phyloP scores from a whole-genome alignment of 2,113 vertebrate genomes.

The Sturnus vulgaris region DNA sequence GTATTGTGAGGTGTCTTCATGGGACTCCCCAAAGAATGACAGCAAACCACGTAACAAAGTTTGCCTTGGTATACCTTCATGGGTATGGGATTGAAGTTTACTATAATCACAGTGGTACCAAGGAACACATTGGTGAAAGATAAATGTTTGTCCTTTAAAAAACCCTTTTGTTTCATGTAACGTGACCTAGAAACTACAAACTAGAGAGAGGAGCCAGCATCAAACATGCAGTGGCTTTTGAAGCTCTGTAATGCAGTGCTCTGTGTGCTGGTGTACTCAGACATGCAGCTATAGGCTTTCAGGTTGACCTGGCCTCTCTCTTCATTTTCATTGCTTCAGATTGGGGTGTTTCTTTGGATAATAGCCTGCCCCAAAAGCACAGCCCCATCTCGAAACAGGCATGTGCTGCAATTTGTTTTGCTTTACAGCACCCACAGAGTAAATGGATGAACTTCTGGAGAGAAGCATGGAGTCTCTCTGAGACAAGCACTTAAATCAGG shows the following conservation, averaged over 20 bases:
- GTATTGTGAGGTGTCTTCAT: not conserved
- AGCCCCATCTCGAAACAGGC: rapidly evolving
- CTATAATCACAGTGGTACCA: not conserved
- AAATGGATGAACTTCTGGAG: not conserved
- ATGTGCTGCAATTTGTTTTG: not conserved
- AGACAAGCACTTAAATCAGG: not conserved
- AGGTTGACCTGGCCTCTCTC: not conserved
- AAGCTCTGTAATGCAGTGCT: not conserved
- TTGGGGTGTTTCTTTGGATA: not conserved
- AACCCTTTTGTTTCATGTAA: not conserved
- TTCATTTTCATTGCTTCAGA: not conserved
- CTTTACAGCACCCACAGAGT: not conserved
- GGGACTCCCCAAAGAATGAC: not conserved
- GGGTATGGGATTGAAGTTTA: not conserved
- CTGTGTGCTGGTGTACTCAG: not conserved
- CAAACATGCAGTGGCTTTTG: not conserved
- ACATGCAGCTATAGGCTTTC: not conserved
- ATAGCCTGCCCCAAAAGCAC: not conserved
- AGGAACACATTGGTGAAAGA: not conserved
- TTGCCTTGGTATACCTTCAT: not conserved
- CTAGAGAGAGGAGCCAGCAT: not conserved
- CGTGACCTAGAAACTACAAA: not conserved
- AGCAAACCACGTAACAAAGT: not conserved
- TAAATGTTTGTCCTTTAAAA: not conserved
- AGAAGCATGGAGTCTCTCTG: not conserved